Conservation (phyloP, 1,140 invertebrate species). For the Drosophila parvula region DNA sequence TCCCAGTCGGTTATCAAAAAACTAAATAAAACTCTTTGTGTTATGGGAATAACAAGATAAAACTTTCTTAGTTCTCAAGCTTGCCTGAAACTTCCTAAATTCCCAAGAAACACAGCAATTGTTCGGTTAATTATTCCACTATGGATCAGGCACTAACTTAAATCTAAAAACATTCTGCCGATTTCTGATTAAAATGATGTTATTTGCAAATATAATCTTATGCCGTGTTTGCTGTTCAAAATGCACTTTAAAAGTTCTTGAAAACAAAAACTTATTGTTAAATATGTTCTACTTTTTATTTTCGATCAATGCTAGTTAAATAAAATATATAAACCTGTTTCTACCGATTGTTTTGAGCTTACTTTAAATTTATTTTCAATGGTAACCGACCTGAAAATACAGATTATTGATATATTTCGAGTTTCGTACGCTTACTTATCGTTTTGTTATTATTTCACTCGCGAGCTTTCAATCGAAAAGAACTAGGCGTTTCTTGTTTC, state of each 20-base stretch:
- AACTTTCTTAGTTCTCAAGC: too few species aligned
- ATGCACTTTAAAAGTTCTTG: conserved; percentile 10
- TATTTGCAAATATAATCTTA: background rate
- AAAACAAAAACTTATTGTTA: background rate
- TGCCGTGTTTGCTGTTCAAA: background rate
- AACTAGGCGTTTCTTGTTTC: conserved; percentile 9
- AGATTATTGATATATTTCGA: conserved; percentile 2
- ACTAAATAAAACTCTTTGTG: background rate
- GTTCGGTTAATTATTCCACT: background rate
- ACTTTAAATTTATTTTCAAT: background rate
- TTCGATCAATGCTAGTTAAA: background rate
- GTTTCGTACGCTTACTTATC: conserved; percentile 1
- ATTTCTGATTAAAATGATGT: background rate
- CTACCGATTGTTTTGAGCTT: background rate
- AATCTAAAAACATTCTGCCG: background rate
- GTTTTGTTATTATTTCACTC: conserved; percentile 1
- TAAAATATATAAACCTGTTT: background rate
- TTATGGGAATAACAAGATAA: background rate
- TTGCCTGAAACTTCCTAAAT: background rate
- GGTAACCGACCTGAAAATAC: conserved; percentile 10
- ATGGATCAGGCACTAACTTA: background rate
- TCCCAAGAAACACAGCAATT: background rate
- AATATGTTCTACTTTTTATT: background rate
- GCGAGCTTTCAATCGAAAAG: background rate
- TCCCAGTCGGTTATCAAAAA: conserved; percentile 9